Conservation (phyloP, 2,888 invertebrate species). For the Metellina segmentata region DNA sequence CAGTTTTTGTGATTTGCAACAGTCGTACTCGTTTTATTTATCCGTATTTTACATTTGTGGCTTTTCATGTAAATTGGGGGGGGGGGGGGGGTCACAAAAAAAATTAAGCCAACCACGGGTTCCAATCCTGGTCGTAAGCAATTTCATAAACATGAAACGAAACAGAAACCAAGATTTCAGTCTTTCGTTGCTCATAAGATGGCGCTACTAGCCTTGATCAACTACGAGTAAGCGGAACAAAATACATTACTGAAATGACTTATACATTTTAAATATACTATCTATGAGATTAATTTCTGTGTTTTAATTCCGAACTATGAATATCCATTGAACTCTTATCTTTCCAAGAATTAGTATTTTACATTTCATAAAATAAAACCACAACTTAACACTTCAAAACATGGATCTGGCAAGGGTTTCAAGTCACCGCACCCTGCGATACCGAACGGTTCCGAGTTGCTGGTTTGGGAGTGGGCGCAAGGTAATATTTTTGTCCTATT, state of each 20-base stretch:
- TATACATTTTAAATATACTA: neutral
- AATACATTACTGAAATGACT: neutral
- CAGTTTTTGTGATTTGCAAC: too few relatives aligned
- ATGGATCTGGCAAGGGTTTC: slow-evolving; percentile 47
- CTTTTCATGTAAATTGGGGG: too few relatives aligned
- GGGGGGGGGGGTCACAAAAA: too few relatives aligned
- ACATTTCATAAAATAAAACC: slow-evolving; percentile 8
- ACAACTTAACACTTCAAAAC: neutral
- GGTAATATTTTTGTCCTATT: slow-evolving; percentile 55
- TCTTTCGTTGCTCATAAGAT: neutral
- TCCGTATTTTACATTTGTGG: too few relatives aligned
- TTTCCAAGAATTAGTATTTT: neutral
- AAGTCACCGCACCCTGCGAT: slow-evolving; percentile 73
- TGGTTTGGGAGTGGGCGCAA: slow-evolving; percentile 64
- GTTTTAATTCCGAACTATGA: neutral
- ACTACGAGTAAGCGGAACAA: too few relatives aligned
- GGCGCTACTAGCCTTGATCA: slow-evolving; percentile 2
- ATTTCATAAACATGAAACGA: too few relatives aligned
- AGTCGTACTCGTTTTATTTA: too few relatives aligned
- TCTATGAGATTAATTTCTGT: neutral
- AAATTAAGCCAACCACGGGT: too few relatives aligned
- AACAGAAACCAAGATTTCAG: too few relatives aligned
- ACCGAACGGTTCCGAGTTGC: slow-evolving; percentile 58
- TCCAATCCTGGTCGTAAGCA: too few relatives aligned
- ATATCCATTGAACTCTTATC: neutral